These are phyloP conservation scores for Megalopta genalis DNA, from an alignment of 1,140 invertebrate genomes.

Conservation along the genomic window DNA sequence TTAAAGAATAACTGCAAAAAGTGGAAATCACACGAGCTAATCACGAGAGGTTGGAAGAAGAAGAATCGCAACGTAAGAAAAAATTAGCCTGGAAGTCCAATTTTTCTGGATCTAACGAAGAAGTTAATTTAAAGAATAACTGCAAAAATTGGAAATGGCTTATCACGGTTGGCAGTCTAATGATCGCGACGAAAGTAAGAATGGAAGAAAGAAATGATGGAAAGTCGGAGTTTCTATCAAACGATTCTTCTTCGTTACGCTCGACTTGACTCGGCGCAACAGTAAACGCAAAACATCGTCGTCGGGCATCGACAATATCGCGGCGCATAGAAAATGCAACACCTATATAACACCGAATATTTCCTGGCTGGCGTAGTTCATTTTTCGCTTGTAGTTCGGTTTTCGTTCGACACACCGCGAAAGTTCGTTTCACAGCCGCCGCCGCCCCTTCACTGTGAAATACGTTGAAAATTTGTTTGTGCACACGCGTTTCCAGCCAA, in stretches of 20 bases:
- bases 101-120: too few relatives aligned
- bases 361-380: slow-evolving; percentile 36
- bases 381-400: slow-evolving; percentile 21
- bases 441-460: background rate
- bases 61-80: too few relatives aligned
- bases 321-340: slow-evolving; percentile 4
- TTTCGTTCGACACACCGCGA: background rate
- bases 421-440: slow-evolving; percentile 18
- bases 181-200: too few relatives aligned
- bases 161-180: too few relatives aligned
- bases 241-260: slow-evolving; percentile 8
- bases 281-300: background rate
- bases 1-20: too few relatives aligned
- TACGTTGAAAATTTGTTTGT: slow-evolving; percentile 22
- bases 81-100: too few relatives aligned
- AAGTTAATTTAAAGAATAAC: too few relatives aligned
- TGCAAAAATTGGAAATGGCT: too few relatives aligned
- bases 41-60: too few relatives aligned
- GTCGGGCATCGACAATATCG: background rate
- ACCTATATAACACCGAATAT: slow-evolving; percentile 40
- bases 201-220: too few relatives aligned
- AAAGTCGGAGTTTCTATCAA: background rate
- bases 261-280: background rate
- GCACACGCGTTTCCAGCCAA: slow-evolving; percentile 30
- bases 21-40: too few relatives aligned